Evolutionary conservation across 2,888 invertebrate genomes (phyloP), one percentile per base, ranked within the genome.

Genomic region (Polyommatus icarus): DNA sequence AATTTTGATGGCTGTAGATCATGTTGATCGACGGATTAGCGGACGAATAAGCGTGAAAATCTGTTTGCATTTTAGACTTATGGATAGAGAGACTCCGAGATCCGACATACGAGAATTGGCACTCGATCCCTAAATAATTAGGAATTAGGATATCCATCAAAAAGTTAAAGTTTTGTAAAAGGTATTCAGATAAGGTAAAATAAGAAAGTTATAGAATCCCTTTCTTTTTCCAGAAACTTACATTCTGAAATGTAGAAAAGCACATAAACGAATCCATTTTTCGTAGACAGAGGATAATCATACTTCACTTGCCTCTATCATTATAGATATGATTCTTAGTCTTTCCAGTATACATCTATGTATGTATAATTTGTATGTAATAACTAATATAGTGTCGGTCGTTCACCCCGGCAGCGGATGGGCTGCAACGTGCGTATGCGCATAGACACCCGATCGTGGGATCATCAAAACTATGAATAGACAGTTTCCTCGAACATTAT

Each of bases 361-460:
- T 77, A 83, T 83, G 82, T 46, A 72, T 46, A 72, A 10, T n/a
- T 18, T 5, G 59, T 7, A 36, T 73, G 79, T 76, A 78, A 79
- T 85, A 85, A 87, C 87, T 84, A 87, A 85, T 81, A 77, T 78
- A 24, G 80, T 79, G 79, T 12, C 84, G 92, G 89, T 87, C 89
- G 83, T 85, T 85, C 85, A 92, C 90, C 92, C 90, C 91, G 90
- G 89, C 86, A 88, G 88, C 84, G 85, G 79, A 80, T 82, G 84
- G 83, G 83, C 82, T 83, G 87, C 86, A 86, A 83, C 82, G 84
- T 88, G 89, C 89, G 88, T 87, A 85, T 83, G 87, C 87, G 88
- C 89, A 88, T 86, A 85, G 84, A 85, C 84, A 84, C 83, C 81
- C 85, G 89, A 90, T 91, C 87, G 87, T 86, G 85, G 88, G 91